Conservation (phyloP, 2,888 invertebrate species). For the Pristionchus fissidentatus region DNA sequence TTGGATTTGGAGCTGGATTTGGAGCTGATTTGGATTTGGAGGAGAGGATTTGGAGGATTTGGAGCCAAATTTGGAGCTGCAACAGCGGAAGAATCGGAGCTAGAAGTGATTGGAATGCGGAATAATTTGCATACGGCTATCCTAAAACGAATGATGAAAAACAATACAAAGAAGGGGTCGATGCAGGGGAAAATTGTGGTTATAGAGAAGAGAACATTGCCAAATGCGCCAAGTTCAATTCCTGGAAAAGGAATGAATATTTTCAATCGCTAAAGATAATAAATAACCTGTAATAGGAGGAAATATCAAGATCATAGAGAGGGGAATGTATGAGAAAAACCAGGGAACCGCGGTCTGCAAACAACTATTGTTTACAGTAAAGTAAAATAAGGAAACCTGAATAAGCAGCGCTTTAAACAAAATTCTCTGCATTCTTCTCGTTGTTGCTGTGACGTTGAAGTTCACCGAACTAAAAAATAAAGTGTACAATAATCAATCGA, state of each 20-base stretch:
- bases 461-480: background rate
- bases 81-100: background rate
- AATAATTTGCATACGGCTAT: background rate
- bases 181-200: slow-evolving; percentile 23
- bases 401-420: background rate
- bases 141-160: background rate
- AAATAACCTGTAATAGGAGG: background rate
- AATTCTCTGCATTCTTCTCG: background rate
- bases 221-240: background rate
- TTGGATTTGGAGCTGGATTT: background rate
- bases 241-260: background rate
- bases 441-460: background rate
- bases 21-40: no score
- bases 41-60: no score
- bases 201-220: slow-evolving; percentile 4
- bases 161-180: slow-evolving; percentile 18
- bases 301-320: background rate
- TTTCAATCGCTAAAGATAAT: background rate
- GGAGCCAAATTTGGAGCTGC: background rate
- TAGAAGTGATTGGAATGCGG: background rate
- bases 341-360: background rate
- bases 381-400: background rate
- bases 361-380: background rate
- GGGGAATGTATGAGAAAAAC: slow-evolving; percentile 15
- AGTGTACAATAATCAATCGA: background rate